phyloP scores from a whole-genome alignment of 2,113 vertebrate genomes.

The Labeo rohita region DNA sequence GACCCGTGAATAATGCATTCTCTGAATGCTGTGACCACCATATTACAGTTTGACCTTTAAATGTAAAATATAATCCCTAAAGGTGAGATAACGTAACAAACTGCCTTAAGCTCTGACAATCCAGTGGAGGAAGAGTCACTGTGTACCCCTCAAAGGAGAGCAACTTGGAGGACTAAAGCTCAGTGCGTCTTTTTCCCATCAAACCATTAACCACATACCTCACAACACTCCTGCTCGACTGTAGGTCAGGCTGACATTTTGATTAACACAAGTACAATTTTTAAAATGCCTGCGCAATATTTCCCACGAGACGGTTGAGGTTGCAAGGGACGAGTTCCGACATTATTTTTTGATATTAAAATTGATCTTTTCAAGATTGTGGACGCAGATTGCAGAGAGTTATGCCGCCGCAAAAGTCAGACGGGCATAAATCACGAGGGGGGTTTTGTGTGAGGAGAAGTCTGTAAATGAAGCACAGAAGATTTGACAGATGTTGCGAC shows the following conservation, averaged over 20 bases:
- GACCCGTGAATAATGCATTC: background rate
- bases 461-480: slow-evolving; percentile 28
- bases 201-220: slow-evolving; percentile 34
- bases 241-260: slow-evolving; percentile 56
- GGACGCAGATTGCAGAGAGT: slow-evolving; percentile 28
- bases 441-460: slow-evolving; percentile 18
- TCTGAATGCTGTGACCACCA: background rate
- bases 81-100: slow-evolving; percentile 14
- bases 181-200: background rate
- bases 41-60: slow-evolving; percentile 15
- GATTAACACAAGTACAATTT: slow-evolving; percentile 51
- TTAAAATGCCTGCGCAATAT: slow-evolving; percentile 46
- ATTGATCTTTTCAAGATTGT: slow-evolving; percentile 52
- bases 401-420: background rate
- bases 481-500: slow-evolving; percentile 9
- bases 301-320: slow-evolving; percentile 42
- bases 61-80: slow-evolving; percentile 31
- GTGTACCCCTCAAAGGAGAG: background rate
- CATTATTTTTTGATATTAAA: slow-evolving; percentile 48
- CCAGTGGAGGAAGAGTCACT: background rate
- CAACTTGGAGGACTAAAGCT: background rate
- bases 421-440: slow-evolving; percentile 29
- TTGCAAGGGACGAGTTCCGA: slow-evolving; percentile 33
- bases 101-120: background rate
- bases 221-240: slow-evolving; percentile 8